A percentile compares a stretch with the other conserved stretches of the same genome.
phyloP scores from a whole-genome alignment of 2,797 vertebrate genomes.

The Zalophus californianus region DNA sequence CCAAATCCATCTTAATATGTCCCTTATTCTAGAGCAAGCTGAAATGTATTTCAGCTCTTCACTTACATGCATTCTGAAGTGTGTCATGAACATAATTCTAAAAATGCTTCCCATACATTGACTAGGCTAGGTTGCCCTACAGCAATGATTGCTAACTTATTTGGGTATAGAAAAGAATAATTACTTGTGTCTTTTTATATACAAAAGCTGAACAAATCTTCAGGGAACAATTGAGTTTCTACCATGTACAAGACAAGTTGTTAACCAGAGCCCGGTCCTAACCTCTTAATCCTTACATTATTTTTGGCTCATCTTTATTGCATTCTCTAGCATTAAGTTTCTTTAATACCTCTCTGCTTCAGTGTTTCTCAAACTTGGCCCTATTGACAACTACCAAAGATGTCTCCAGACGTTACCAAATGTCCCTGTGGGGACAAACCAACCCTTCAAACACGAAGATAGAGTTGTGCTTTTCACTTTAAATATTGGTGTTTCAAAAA shows the following conservation, averaged over 20 bases:
- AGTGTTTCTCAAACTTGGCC: not conserved
- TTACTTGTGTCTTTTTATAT: not conserved
- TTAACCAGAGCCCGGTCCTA: not conserved
- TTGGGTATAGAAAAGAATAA: conserved; percentile 55
- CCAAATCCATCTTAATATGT: conserved; percentile 69
- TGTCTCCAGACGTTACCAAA: not conserved
- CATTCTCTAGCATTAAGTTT: not conserved
- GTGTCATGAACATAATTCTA: conserved; percentile 72
- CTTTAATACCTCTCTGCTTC: not conserved
- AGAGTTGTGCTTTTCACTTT: not conserved
- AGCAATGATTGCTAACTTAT: conserved; percentile 39
- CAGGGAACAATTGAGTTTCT: not conserved
- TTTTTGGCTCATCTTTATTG: not conserved
- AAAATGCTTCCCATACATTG: conserved; percentile 64
- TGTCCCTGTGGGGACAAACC: not conserved
- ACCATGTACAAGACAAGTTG: not conserved
- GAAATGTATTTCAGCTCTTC: conserved; percentile 82
- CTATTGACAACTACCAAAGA: not conserved
- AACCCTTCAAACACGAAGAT: not conserved
- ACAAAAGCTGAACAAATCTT: not conserved
- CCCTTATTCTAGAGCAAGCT: conserved; percentile 76
- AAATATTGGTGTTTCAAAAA: not conserved
- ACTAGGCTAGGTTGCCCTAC: conserved; percentile 7
- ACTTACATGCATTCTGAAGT: conserved; percentile 79
- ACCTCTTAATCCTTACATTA: not conserved